These are phyloP conservation scores for Ellobius talpinus DNA, from an alignment of 2,113 vertebrate genomes.

Conservation along the genomic window DNA sequence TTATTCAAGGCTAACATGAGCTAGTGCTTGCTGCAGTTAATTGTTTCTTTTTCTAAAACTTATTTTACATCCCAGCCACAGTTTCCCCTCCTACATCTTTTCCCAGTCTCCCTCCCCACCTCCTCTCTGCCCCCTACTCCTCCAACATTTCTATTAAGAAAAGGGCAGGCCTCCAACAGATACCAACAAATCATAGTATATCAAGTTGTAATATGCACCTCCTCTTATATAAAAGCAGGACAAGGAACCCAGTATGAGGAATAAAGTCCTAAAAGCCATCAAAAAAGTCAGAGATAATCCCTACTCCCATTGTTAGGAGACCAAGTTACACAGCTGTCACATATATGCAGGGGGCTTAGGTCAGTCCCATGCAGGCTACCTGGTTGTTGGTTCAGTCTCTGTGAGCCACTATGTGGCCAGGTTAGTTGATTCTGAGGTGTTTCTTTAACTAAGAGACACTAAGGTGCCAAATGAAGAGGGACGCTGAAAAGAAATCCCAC, in stretches of 20 bases:
- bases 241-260: background rate
- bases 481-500: too few species aligned
- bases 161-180: background rate
- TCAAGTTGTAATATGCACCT: background rate
- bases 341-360: background rate
- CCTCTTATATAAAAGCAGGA: background rate
- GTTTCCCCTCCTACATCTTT: background rate
- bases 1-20: background rate
- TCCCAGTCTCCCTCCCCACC: background rate
- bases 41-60: background rate
- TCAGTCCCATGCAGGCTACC: background rate
- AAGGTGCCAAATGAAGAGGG: too few species aligned
- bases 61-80: background rate
- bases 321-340: background rate
- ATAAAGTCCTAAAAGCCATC: background rate
- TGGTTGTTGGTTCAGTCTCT: background rate
- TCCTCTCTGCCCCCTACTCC: background rate
- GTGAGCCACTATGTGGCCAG: background rate
- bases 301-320: background rate
- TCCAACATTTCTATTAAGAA: background rate
- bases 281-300: background rate
- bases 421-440: background rate
- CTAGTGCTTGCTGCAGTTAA: background rate
- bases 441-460: background rate
- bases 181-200: background rate